Percentiles rank a stretch among this genome's conserved stretches.
Conservation (phyloP, 2,888 invertebrate species). For the Luperina testacea region DNA sequence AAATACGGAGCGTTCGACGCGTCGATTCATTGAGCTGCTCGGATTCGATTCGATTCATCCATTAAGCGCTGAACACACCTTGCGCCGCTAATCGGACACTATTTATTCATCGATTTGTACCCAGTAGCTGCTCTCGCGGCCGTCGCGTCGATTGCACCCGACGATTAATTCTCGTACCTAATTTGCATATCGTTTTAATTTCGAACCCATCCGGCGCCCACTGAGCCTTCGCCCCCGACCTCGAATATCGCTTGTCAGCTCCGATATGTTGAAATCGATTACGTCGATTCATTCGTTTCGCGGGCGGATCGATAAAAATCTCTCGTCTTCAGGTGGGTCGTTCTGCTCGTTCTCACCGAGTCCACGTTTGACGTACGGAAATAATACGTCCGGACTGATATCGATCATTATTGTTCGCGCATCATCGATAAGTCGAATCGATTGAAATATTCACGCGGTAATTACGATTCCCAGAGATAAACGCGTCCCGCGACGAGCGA, state of each 20-base stretch:
- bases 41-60: constrained; percentile 81
- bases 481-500: constrained; percentile 73
- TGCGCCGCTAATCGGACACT: constrained; percentile 83
- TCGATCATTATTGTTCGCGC: constrained; percentile 85
- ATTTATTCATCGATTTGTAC: constrained; percentile 88
- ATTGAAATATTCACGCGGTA: constrained; percentile 88
- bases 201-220: constrained; percentile 88
- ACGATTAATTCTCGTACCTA: constrained; percentile 84
- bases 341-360: constrained; percentile 75
- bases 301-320: constrained; percentile 79
- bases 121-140: constrained; percentile 83
- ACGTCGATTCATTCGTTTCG: constrained; percentile 82
- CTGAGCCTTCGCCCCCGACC: constrained; percentile 84
- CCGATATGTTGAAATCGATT: constrained; percentile 87
- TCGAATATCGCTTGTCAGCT: constrained; percentile 84
- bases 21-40: constrained; percentile 80
- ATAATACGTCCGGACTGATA: constrained; percentile 82
- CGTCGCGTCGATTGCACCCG: constrained; percentile 84
- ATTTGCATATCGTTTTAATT: constrained; percentile 89
- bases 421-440: constrained; percentile 83
- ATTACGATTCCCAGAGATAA: constrained; percentile 87
- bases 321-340: constrained; percentile 79
- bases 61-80: constrained; percentile 82
- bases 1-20: constrained; percentile 76
- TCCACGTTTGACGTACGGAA: constrained; percentile 81